phyloP scores from a whole-genome alignment of 1,140 invertebrate genomes.

The Lerema accius region DNA sequence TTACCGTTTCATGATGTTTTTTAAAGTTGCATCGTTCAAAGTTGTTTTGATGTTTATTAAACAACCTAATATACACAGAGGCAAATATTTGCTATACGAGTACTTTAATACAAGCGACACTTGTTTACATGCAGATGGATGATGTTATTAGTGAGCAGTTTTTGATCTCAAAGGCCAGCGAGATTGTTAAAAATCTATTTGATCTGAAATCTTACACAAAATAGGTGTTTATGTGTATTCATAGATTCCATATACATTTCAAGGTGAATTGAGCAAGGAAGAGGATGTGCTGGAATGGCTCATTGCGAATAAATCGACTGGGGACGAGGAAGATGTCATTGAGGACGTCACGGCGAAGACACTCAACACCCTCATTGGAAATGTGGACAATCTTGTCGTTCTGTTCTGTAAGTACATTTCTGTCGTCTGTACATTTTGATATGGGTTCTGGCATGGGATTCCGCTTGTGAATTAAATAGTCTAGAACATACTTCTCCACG shows the following conservation, averaged over 20 bases:
- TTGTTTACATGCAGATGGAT: no score
- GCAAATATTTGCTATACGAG: slow-evolving; percentile 8
- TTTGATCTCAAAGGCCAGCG: slow-evolving; percentile 11
- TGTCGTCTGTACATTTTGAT: no score
- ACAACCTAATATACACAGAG: slow-evolving; percentile 3
- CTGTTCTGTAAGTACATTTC: slow-evolving; percentile 91
- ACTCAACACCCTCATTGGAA: slow-evolving; percentile 93
- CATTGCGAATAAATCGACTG: slow-evolving; percentile 95
- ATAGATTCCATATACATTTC: slow-evolving; percentile 44
- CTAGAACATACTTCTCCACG: no score
- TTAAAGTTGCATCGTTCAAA: not conserved
- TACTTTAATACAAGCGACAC: slow-evolving; percentile 11
- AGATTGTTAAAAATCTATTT: not conserved
- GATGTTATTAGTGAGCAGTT: no score
- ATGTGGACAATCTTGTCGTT: slow-evolving; percentile 95
- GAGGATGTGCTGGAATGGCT: slow-evolving; percentile 97
- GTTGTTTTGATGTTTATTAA: slow-evolving; percentile 18
- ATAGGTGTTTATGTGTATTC: slow-evolving; percentile 3
- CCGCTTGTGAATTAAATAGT: no score
- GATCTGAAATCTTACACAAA: not conserved
- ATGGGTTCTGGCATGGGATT: no score
- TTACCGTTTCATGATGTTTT: no score
- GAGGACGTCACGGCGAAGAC: slow-evolving; percentile 96
- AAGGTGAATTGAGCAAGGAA: slow-evolving; percentile 94
- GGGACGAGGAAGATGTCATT: slow-evolving; percentile 96